Conservation (phyloP, 2,113 vertebrate species). For the Sebastes schlegelii region DNA sequence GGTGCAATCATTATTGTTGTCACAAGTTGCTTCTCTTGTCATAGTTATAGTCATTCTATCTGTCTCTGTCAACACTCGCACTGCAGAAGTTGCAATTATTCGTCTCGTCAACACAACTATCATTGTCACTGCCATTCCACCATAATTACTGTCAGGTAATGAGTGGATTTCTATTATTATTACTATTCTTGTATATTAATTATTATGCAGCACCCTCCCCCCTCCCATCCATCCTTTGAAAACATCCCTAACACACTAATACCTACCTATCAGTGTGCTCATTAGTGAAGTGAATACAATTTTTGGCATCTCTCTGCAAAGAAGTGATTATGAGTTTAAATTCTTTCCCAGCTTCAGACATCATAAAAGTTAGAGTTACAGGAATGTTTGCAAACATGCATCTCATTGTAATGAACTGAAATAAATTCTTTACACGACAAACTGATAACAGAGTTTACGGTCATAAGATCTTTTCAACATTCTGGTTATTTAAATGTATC, state of each 20-base stretch:
- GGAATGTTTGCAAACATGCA: background rate
- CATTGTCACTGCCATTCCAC: background rate
- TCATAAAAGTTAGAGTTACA: background rate
- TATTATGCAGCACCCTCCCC: background rate
- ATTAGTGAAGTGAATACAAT: background rate
- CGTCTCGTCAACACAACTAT: background rate
- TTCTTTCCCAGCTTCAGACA: background rate
- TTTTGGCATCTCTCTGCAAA: background rate
- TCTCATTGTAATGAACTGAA: background rate
- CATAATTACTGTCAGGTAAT: constrained; percentile 10
- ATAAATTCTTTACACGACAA: background rate
- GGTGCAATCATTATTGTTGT: constrained; percentile 27
- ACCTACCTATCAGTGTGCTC: background rate
- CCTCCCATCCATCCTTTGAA: background rate
- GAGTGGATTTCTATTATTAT: background rate
- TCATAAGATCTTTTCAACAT: background rate
- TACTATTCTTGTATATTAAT: background rate
- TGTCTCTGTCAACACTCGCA: background rate
- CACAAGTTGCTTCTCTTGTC: constrained; percentile 24
- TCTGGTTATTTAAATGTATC: background rate
- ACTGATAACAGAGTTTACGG: background rate
- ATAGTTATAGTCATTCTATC: constrained; percentile 34
- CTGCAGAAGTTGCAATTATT: background rate
- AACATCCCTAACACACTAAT: background rate
- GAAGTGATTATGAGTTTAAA: background rate